phyloP scores from a whole-genome alignment of 2,113 vertebrate genomes.

The Mesembrinibis cayennensis region DNA sequence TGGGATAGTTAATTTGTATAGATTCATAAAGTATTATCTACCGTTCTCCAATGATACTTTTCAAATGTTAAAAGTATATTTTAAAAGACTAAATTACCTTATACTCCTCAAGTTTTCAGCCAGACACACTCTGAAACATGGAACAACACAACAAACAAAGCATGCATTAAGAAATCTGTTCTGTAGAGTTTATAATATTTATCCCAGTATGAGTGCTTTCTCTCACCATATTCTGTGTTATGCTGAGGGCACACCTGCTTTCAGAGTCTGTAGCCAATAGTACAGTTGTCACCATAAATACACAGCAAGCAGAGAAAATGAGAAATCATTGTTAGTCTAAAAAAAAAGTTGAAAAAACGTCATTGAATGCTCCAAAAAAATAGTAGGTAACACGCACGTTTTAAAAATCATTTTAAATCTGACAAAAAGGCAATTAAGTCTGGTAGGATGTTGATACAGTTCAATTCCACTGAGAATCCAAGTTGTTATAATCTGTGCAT shows the following conservation, averaged over 20 bases:
- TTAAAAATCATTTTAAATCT: background rate
- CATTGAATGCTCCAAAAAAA: background rate
- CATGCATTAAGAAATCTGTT: background rate
- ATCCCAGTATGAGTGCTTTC: background rate
- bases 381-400: background rate
- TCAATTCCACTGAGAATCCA: background rate
- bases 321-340: background rate
- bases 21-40: background rate
- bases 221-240: background rate
- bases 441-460: slow-evolving; percentile 19
- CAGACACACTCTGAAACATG: background rate
- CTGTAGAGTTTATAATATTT: background rate
- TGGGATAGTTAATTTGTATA: background rate
- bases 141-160: background rate
- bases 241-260: background rate
- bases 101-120: background rate
- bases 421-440: slow-evolving; percentile 3
- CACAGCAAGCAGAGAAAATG: background rate
- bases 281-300: background rate
- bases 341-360: background rate
- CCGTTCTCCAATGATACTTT: background rate
- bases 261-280: background rate
- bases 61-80: background rate
- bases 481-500: slow-evolving; percentile 50
- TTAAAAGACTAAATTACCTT: background rate